Evolutionary conservation across 2,888 invertebrate species (phyloP), one percentile per base, ranked within the genome.

Genomic region (Eugnorisma glareosa): DNA sequence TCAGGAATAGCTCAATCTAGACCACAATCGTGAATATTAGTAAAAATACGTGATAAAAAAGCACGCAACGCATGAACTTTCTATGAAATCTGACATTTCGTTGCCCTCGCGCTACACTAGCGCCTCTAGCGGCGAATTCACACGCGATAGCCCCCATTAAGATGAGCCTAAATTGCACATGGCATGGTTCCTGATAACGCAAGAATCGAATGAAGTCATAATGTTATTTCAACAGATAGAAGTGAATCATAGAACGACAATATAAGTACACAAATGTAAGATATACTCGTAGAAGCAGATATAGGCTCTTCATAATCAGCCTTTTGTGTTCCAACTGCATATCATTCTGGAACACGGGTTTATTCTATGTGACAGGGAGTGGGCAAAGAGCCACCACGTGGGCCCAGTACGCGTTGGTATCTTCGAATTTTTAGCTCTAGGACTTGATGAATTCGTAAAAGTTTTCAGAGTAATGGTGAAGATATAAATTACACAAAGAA

Each of bases 251-350:
- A n/a, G n/a, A n/a, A n/a, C 7, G 54, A 6, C 54, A 54, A 13
- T 11, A 54, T 24, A 5, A n/a, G 13, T 13, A 54, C n/a, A 54
- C 4, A 11, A 51, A 51, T n/a, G 4, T n/a, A 54, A 54, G 54
- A 51, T n/a, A 11, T 54, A n/a, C n/a, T n/a, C n/a, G n/a, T n/a
- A 54, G 54, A 54, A 54, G 54, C 54, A 54, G 54, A 57, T 57
- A 57, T 15, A 54, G 13, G 0, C 1, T 6, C 0, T 13, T 15
- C 57, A 57, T 15, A 57, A 28, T 28, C 28, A 57, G 28, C 15
- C 15, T 28, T 28, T 28, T 28, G 57, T 2, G 28, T 28, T 15
- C 7, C 15, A 1, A 28, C 11, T 57, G 28, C 28, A 28, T 28
- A 57, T 59, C 3, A 59, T 59, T 3, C 31, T 59, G 31, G 18